Evolutionary conservation across 2,888 invertebrate species (phyloP), one percentile per base, ranked within the genome.

Genomic region (Melipona bicolor): DNA sequence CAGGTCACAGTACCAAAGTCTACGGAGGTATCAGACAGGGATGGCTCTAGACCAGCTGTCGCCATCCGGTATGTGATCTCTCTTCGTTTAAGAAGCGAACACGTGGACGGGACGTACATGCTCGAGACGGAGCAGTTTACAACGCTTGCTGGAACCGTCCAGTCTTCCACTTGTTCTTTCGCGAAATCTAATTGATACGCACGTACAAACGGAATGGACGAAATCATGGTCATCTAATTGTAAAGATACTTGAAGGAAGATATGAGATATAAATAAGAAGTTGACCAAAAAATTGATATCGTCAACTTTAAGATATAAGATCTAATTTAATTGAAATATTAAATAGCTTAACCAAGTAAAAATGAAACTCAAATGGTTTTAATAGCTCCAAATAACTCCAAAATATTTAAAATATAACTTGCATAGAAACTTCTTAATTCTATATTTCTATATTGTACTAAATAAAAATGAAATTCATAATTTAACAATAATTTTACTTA

Each of bases 1-100:
- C 90, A 90, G 89, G 83, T 88, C 90, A 82, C 81, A 65, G 83
- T 88, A 83, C 84, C 84, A 83, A 89, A 90, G 75, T 90, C 81
- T 84, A 76, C 69, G 77, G 80, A 69, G 81, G 76, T 85, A 83
- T 74, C 79, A 49, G 73, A 74, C 75, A 80, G 85, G 77, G 81
- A 85, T 79, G 85, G 79, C 81, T 84, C 88, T 90, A 89, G 89
- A 89, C 89, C 83, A 72, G 71, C 75, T 77, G 89, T 89, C 89
- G 89, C 90, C 89, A 84, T 82, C 84, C 85, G 78, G 67, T 77
- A 74, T 74, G 67, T 49, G 52, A 50, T n/a, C 81, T 71, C 71
- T 71, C 75, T 43, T 80, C 78, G n/a, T 32, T 27, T 43, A 19
- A 27, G 72, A 68, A 59, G 52, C 74, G 24, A 70, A 71, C 83